A percentile compares a stretch with the other conserved stretches of the same genome.
Conservation (phyloP, 2,113 vertebrate genomes). For the Sceloporus tristichus region DNA sequence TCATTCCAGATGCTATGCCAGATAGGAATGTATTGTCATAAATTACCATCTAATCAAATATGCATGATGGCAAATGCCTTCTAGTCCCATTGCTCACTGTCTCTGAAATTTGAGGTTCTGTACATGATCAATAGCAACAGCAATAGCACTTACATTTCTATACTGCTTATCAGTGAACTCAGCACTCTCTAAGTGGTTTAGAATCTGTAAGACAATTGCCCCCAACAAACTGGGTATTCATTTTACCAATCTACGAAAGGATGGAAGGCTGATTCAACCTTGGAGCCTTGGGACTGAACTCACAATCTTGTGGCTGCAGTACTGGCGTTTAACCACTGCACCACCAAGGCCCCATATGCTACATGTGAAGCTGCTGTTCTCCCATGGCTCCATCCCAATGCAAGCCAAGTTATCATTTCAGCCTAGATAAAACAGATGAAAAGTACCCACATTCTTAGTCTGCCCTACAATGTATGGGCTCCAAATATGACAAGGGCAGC, state of each 20-base stretch:
- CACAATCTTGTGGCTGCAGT: too few species aligned
- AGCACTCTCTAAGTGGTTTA: too few species aligned
- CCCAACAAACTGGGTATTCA: too few species aligned
- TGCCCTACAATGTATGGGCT: neutral
- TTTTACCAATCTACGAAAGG: too few species aligned
- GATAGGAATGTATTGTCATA: neutral
- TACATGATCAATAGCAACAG: too few species aligned
- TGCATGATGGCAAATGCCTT: neutral
- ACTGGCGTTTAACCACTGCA: too few species aligned
- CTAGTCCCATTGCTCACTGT: neutral
- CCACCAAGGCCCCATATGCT: too few species aligned
- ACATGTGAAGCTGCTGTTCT: neutral
- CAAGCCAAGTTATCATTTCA: neutral
- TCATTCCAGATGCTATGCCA: neutral
- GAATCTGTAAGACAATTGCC: too few species aligned
- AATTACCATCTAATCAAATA: neutral
- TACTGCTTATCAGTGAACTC: too few species aligned
- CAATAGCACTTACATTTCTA: too few species aligned
- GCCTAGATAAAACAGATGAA: neutral
- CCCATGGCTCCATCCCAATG: neutral
- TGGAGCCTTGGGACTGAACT: too few species aligned
- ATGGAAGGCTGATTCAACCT: too few species aligned
- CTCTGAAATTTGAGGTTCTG: neutral
- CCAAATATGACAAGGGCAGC: neutral
- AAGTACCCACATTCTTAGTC: neutral